Percentiles rank a stretch among this genome's conserved stretches.
Conservation (phyloP, 2,797 vertebrate species). For the Cryptoblepharus egeriae region DNA sequence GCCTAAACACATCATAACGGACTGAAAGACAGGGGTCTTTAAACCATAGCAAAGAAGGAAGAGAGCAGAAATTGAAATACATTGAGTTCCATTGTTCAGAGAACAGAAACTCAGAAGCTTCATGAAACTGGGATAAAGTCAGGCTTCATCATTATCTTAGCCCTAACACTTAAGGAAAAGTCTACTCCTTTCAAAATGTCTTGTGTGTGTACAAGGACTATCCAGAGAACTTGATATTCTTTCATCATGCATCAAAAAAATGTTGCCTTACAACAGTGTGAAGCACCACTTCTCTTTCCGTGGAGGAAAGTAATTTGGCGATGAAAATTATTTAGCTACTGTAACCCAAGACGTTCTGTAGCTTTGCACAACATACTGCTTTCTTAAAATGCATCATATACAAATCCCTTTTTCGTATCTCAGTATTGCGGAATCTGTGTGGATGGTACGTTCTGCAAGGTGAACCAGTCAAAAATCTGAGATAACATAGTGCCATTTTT, state of each 20-base stretch:
- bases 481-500: background rate
- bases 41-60: constrained; percentile 68
- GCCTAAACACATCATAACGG: constrained; percentile 67
- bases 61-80: constrained; percentile 49
- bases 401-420: background rate
- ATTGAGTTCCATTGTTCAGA: constrained; percentile 56
- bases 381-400: too few relatives aligned
- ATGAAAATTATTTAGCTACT: constrained; percentile 4
- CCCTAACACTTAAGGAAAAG: background rate
- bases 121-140: background rate
- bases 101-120: background rate
- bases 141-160: background rate
- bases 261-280: background rate
- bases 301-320: background rate
- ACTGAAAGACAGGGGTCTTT: constrained; percentile 54
- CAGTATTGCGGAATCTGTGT: background rate
- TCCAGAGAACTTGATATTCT: background rate
- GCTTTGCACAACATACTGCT: background rate
- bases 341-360: background rate
- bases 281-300: constrained; percentile 12
- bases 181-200: constrained; percentile 32
- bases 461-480: background rate
- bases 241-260: constrained; percentile 12
- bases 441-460: background rate
- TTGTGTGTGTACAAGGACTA: background rate